Evolutionary conservation across 2,797 vertebrate genomes (phyloP).

Genomic region (Rhincodon typus): DNA sequence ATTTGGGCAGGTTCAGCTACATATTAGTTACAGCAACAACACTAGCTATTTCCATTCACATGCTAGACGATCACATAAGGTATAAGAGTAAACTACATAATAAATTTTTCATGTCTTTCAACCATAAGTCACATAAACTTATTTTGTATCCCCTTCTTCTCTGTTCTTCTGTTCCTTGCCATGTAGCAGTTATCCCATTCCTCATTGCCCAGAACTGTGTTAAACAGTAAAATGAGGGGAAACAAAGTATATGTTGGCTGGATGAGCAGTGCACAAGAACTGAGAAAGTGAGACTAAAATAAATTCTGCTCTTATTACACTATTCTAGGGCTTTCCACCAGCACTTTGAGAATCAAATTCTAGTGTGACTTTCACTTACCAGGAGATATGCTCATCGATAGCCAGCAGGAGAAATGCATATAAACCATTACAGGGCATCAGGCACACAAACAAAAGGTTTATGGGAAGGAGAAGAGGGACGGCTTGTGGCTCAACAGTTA

Average conservation of each 20-base stretch:
- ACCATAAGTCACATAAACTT: neutral
- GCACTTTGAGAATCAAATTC: neutral
- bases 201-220: neutral
- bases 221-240: neutral
- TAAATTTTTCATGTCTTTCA: neutral
- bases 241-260: neutral
- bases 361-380: neutral
- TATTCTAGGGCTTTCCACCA: neutral
- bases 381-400: neutral
- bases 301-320: too few species aligned
- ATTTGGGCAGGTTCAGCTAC: neutral
- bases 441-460: neutral
- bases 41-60: neutral
- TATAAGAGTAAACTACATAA: neutral
- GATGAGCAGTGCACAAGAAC: neutral
- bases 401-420: neutral
- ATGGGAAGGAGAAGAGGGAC: too few species aligned
- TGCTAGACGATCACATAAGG: neutral
- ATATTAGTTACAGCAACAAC: neutral
- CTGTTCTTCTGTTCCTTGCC: too few species aligned
- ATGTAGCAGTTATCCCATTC: neutral
- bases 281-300: neutral
- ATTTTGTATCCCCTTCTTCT: neutral
- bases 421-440: neutral
- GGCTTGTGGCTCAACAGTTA: too few species aligned